Conservation (phyloP, 2,797 vertebrate species). For the Xiphophorus birchmanni region DNA sequence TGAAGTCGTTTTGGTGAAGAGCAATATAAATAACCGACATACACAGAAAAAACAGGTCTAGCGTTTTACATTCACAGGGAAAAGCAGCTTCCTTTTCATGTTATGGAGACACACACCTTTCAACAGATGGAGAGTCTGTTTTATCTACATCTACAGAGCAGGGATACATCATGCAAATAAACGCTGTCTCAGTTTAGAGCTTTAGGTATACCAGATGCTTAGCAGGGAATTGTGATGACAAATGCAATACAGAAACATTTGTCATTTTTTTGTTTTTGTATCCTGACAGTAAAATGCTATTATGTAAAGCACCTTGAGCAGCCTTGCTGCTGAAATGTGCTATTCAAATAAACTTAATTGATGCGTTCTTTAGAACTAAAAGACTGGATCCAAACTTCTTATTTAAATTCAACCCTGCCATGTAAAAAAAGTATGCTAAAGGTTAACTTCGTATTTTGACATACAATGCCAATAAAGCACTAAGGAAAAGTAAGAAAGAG, state of each 20-base stretch:
- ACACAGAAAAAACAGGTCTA: conserved; percentile 18
- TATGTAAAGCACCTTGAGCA: no score
- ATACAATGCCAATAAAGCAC: background rate
- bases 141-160: background rate
- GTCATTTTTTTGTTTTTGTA: background rate
- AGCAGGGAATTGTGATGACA: background rate
- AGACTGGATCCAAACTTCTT: background rate
- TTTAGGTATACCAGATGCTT: background rate
- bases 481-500: background rate
- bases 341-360: background rate
- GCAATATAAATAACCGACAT: conserved; percentile 7
- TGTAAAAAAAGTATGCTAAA: background rate
- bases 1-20: background rate
- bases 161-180: background rate
- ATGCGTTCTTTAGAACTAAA: background rate
- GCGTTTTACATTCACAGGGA: background rate
- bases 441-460: background rate
- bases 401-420: background rate
- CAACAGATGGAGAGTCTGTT: background rate
- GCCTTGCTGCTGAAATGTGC: no score
- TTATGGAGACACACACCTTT: conserved; percentile 11
- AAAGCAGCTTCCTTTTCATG: conserved; percentile 4
- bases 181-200: background rate
- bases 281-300: background rate
- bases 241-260: background rate